phyloP scores from a whole-genome alignment of 2,888 invertebrate genomes.

The Siphlonurus alternatus region DNA sequence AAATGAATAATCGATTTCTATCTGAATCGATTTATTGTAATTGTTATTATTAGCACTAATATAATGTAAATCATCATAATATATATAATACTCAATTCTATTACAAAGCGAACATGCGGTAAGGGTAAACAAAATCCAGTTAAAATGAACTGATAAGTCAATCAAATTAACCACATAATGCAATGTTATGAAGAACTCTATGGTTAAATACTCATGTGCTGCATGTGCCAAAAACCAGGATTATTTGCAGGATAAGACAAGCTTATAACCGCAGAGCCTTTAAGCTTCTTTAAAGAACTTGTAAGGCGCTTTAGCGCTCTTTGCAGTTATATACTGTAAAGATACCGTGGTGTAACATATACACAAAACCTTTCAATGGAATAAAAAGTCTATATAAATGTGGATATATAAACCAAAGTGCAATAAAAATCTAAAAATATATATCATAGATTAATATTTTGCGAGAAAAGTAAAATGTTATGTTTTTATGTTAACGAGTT shows the following conservation, averaged over 20 bases:
- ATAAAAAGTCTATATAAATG: not conserved
- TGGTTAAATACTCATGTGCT: not conserved
- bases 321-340: not conserved
- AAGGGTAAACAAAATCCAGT: not conserved
- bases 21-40: no score
- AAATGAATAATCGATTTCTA: no score
- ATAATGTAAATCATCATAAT: no score
- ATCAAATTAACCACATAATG: not conserved
- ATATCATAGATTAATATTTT: no score
- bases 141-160: not conserved
- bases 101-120: no score
- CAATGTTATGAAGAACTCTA: not conserved
- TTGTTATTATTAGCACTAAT: no score
- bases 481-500: no score
- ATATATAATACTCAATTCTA: no score
- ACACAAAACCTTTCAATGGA: not conserved
- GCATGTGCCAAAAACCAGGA: not conserved
- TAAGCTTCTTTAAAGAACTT: not conserved
- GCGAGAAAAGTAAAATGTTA: no score
- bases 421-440: no score
- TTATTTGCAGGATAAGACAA: not conserved
- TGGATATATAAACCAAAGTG: not conserved
- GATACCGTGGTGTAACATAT: not conserved
- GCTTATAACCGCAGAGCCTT: not conserved
- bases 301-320: not conserved